phyloP scores from a whole-genome alignment of 2,113 vertebrate species.

The Tauraco erythrolophus region DNA sequence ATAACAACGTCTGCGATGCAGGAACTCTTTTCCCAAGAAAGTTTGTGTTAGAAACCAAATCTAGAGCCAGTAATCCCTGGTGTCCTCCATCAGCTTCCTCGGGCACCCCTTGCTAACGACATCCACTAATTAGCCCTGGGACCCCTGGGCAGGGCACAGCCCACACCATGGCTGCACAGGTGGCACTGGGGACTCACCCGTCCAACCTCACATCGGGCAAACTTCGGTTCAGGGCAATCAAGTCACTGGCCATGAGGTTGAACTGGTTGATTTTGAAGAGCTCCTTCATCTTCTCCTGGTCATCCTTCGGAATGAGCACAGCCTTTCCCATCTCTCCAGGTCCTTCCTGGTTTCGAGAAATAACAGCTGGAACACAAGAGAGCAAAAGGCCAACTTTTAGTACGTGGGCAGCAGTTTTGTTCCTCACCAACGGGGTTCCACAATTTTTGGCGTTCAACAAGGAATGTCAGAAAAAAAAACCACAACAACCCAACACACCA shows the following conservation, averaged over 20 bases:
- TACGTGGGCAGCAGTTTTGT: accelerated
- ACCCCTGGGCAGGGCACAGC: too few species aligned
- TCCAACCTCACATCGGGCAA: conserved; percentile 95
- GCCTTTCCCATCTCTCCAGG: conserved; percentile 98
- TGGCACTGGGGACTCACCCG: conserved; percentile 80
- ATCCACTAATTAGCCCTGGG: not conserved
- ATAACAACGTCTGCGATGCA: accelerated
- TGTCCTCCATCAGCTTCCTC: not conserved
- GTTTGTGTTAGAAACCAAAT: not conserved
- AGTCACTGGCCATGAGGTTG: conserved; percentile 97
- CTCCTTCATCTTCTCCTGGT: conserved; percentile 98
- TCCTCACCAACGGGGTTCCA: accelerated
- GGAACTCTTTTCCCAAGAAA: not conserved
- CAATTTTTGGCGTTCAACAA: accelerated
- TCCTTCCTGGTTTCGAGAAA: conserved; percentile 92
- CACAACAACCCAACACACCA: too few species aligned
- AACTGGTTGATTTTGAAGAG: conserved; percentile 99
- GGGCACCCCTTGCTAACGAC: not conserved
- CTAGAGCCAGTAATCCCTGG: not conserved
- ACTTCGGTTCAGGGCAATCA: conserved; percentile 95
- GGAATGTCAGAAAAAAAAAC: accelerated
- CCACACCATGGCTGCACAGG: not conserved
- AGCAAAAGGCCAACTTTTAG: not conserved
- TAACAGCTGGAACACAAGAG: conserved; percentile 84
- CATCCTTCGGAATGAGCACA: conserved; percentile 90